These are phyloP conservation scores for Trichopoda pennipes DNA, from an alignment of 2,888 invertebrate genomes.

Conservation along the genomic window DNA sequence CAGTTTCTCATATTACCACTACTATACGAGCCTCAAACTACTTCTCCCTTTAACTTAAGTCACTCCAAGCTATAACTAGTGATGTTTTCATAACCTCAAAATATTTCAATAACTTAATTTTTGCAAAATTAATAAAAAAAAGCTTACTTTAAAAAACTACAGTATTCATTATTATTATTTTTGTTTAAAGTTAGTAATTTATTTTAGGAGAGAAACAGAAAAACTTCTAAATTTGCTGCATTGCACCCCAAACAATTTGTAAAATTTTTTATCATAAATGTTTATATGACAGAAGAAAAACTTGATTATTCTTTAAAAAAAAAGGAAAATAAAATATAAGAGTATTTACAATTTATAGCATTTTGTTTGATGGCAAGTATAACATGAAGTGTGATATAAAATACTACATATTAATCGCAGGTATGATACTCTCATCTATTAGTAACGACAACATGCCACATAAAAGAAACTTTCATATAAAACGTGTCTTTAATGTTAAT, in stretches of 20 bases:
- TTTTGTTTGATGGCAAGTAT: slow-evolving; percentile 47
- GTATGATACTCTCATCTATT: background rate
- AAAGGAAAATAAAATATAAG: slow-evolving; percentile 15
- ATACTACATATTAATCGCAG: background rate
- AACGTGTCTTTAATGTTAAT: no score
- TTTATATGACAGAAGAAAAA: slow-evolving; percentile 26
- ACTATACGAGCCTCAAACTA: no score
- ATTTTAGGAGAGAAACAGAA: background rate
- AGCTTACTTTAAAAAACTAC: no score
- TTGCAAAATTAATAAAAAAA: no score
- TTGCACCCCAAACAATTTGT: slow-evolving; percentile 43
- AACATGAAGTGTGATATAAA: slow-evolving; percentile 6
- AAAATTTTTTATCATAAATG: slow-evolving; percentile 61
- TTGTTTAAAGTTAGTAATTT: background rate
- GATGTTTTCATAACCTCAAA: no score
- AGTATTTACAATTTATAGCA: slow-evolving; percentile 60
- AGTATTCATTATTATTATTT: no score
- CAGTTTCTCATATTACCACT: no score
- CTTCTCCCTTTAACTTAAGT: no score
- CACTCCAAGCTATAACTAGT: no score
- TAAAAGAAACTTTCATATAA: background rate
- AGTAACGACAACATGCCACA: background rate
- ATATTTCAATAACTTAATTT: no score
- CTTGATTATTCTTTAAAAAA: slow-evolving; percentile 36
- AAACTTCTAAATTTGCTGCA: slow-evolving; percentile 1